Evolutionary conservation across 2,113 vertebrate species (phyloP), one percentile per base, ranked within the genome.

Genomic region (Sardina pilchardus): DNA sequence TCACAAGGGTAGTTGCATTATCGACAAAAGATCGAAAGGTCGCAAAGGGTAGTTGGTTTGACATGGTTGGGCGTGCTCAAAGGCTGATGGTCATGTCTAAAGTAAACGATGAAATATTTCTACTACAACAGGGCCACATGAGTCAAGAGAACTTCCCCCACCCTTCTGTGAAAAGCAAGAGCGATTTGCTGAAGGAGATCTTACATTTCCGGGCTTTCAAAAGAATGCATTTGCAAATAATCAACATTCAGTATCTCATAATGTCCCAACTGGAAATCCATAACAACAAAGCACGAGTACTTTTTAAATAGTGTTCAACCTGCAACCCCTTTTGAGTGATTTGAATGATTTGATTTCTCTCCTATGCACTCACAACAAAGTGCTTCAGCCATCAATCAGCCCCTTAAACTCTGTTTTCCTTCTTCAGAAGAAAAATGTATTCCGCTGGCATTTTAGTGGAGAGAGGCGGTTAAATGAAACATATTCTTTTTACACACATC

Each of bases 401-500:
- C 56, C 56, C 16, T 59, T 59, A 84, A 85, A 82, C 75, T 56
- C 67, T 84, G 78, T 87, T 45, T 75, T 24, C 19, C 80, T 42
- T 85, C 86, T 47, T 56, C 81, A 7, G 80, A 42, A 14, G 30
- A 45, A 81, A 83, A 86, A 30, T 53, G 80, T 80, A 89, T 85
- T 90, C 34, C 4, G 81, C 75, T 48, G 43, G 30, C 80, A 87
- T 86, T 89, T 88, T 82, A 19, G 56, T 81, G 86, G 84, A 71
- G 86, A 89, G 78, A 19, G 81, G 83, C 71, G 87, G 83, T 63
- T 86, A 89, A 86, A 88, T 83, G 53, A 89, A 85, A 75, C n/a
- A 81, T 86, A 56, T 89, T 89, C 71, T 83, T 87, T 89, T 88
- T 78, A 83, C 71, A 88, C 87, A 89, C 84, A 87, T 83, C 84